Base-by-base conservation (phyloP, 2,888 invertebrate species). In the Orthosia gracilis region DNA sequence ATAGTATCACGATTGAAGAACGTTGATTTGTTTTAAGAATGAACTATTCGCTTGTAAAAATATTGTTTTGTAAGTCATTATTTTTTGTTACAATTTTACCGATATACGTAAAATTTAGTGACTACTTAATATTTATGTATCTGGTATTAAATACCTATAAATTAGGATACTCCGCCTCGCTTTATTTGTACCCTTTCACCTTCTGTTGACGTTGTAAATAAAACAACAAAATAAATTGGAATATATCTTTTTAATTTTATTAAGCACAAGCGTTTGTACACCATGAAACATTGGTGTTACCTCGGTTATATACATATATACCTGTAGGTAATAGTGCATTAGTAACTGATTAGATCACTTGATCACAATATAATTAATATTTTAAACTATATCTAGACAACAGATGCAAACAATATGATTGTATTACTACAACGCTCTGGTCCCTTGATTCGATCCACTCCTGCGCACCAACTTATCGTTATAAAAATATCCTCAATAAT, bases 181-280 rank as follows among this genome's bases (percentile, higher is more conserved):
- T 15, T 80, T 54, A 76, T 64, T 71, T 74, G 50, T 79, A 61
- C 61, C 66, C 70, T 40, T 67, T 57, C 69, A 59, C 49, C 45
- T 63, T 62, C 31, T 62, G 55, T 50, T 74, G 21, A 65, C 45
- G 55, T 70, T 87, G 84, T 80, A 89, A 93, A 90, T 91, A 90
- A 93, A 92, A 93, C 83, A 78, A 79, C 75, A 75, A 84, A 79
- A 80, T 86, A 92, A 93, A 91, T 93, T 89, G 91, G 92, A 93
- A 93, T 94, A 94, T 94, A 94, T 91, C 88, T 92, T 93, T 93
- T 93, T 93, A 90, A 90, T 93, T 92, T 92, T 90, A 93, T 92
- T 93, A 96, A 96, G 96, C 95, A 94, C 93, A 96, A 95, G 96
- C 95, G 87, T 92, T 89, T 87, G 65, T 71, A 89, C 91, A 90